phyloP scores from a whole-genome alignment of 2,888 invertebrate genomes.

The Tenodera sinensis region DNA sequence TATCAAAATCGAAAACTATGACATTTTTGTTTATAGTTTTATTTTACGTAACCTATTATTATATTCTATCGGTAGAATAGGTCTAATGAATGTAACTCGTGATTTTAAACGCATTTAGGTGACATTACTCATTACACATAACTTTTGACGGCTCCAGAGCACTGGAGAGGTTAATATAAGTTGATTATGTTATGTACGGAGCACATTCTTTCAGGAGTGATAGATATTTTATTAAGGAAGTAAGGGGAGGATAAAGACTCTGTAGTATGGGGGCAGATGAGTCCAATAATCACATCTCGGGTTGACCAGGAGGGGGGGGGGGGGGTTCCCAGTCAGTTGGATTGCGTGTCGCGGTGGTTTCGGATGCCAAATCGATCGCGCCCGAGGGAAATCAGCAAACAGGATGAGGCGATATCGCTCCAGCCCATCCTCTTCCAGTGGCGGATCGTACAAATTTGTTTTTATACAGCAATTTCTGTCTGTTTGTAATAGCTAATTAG shows the following conservation, averaged over 20 bases:
- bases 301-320: not conserved
- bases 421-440: not conserved
- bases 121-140: no score
- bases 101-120: no score
- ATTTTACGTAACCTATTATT: no score
- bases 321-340: slow-evolving; percentile 1
- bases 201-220: not conserved
- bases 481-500: no score
- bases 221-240: not conserved
- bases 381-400: slow-evolving; percentile 31
- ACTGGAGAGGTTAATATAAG: not conserved
- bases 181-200: not conserved
- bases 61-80: no score
- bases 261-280: slow-evolving; percentile 11
- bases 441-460: not conserved
- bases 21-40: no score
- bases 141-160: no score
- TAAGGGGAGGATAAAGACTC: not conserved
- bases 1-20: no score
- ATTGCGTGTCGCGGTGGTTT: slow-evolving; percentile 26
- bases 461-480: no score
- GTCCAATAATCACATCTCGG: slow-evolving; percentile 26
- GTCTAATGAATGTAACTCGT: no score
- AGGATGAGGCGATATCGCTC: slow-evolving; percentile 29
- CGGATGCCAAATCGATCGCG: slow-evolving; percentile 31